Conservation (phyloP, 2,113 vertebrate species). For the Mirounga angustirostris region DNA sequence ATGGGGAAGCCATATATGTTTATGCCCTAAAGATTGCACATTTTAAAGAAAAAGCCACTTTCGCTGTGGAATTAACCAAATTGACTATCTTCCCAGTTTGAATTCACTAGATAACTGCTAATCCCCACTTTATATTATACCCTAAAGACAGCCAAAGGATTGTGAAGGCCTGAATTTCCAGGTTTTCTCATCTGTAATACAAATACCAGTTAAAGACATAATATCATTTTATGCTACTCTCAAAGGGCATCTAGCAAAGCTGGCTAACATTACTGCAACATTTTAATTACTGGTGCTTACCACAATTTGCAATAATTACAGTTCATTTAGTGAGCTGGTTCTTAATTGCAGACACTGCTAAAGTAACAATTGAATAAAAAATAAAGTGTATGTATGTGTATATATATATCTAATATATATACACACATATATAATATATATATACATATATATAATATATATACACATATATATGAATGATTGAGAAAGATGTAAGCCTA, state of each 20-base stretch:
- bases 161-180: constrained; percentile 75
- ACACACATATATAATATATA: neutral
- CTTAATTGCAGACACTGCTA: constrained; percentile 88
- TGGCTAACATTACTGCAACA: constrained; percentile 81
- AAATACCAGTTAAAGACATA: constrained; percentile 72
- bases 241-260: constrained; percentile 83
- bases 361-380: constrained; percentile 88
- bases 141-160: constrained; percentile 67
- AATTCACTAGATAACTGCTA: constrained; percentile 75
- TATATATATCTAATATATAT: neutral
- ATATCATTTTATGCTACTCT: constrained; percentile 78
- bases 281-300: constrained; percentile 86
- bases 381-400: constrained; percentile 64
- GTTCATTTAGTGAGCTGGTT: constrained; percentile 87
- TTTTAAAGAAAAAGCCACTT: constrained; percentile 68
- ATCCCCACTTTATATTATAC: constrained; percentile 71
- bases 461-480: neutral
- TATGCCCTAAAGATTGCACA: constrained; percentile 65
- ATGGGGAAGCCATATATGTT: constrained; percentile 77
- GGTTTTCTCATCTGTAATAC: constrained; percentile 76
- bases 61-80: constrained; percentile 77
- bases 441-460: neutral
- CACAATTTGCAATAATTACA: constrained; percentile 89
- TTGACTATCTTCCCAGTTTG: constrained; percentile 74
- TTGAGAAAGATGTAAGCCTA: constrained; percentile 55